phyloP scores from a whole-genome alignment of 2,888 invertebrate species.

The Stratiomys singularior region DNA sequence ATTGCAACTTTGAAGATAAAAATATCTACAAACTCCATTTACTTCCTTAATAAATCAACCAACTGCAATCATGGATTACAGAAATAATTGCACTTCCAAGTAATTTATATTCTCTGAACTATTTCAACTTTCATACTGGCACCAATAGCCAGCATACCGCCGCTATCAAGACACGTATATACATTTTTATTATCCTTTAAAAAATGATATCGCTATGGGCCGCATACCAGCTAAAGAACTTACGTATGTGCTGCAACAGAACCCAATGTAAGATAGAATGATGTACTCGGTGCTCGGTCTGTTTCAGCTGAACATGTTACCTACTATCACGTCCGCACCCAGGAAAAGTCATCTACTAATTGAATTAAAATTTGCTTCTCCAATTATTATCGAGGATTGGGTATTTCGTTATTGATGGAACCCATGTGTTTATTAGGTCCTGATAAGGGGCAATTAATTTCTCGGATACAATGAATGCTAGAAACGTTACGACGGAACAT shows the following conservation, averaged over 20 bases:
- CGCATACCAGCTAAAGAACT: neutral
- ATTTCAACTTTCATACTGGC: neutral
- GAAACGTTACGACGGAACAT: neutral
- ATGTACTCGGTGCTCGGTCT: neutral
- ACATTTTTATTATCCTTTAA: constrained; percentile 29
- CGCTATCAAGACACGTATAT: neutral
- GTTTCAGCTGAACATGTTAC: neutral
- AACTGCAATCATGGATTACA: neutral
- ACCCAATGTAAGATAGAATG: neutral
- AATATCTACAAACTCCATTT: neutral
- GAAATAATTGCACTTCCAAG: constrained; percentile 10
- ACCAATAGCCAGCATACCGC: neutral
- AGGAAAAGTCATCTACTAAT: constrained; percentile 25
- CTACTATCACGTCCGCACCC: constrained; percentile 9
- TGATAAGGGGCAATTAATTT: neutral
- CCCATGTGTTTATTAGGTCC: no score
- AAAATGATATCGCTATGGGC: neutral
- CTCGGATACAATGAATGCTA: neutral
- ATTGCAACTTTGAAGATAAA: no score
- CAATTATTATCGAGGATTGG: neutral
- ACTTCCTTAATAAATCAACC: constrained; percentile 9
- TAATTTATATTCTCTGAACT: constrained; percentile 8
- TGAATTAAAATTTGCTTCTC: constrained; percentile 1
- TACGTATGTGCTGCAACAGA: neutral
- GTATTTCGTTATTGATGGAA: neutral